Conservation (phyloP, 1,140 invertebrate species). For the Drosophila kikkawai region DNA sequence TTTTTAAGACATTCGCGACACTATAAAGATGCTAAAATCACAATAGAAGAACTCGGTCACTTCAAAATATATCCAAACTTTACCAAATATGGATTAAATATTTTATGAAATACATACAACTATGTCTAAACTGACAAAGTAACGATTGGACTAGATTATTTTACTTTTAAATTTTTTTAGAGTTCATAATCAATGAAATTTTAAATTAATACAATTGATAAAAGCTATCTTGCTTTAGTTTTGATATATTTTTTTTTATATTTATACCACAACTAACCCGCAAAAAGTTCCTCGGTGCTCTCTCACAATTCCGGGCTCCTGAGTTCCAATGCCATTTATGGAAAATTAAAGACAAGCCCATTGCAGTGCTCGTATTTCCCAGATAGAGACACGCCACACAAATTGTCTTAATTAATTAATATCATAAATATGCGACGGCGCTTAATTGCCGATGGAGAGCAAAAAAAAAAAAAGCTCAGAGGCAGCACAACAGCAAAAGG, state of each 20-base stretch:
- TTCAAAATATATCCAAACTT: too few relatives aligned
- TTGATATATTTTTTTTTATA: too few relatives aligned
- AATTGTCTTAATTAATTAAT: conserved; percentile 82
- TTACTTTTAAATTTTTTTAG: too few relatives aligned
- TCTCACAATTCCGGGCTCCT: conserved; percentile 11
- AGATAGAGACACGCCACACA: conserved; percentile 56
- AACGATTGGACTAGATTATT: too few relatives aligned
- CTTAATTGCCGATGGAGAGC: conserved; percentile 67
- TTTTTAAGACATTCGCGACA: neutral
- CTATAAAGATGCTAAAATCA: neutral
- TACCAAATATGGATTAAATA: too few relatives aligned
- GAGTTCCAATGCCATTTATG: conserved; percentile 40
- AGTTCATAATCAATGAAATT: too few relatives aligned
- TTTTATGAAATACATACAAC: too few relatives aligned
- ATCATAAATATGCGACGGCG: conserved; percentile 77
- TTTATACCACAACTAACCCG: neutral
- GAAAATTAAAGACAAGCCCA: conserved; percentile 40
- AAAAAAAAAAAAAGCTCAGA: conserved; percentile 18
- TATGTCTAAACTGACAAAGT: too few relatives aligned
- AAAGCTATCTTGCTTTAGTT: too few relatives aligned
- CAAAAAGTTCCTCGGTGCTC: neutral
- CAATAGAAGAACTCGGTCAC: neutral
- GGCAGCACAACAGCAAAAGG: conserved; percentile 7
- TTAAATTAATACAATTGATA: too few relatives aligned
- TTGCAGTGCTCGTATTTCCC: conserved; percentile 53